Base-by-base conservation (phyloP, 2,797 vertebrate species). In the Acanthurus lineatus region DNA sequence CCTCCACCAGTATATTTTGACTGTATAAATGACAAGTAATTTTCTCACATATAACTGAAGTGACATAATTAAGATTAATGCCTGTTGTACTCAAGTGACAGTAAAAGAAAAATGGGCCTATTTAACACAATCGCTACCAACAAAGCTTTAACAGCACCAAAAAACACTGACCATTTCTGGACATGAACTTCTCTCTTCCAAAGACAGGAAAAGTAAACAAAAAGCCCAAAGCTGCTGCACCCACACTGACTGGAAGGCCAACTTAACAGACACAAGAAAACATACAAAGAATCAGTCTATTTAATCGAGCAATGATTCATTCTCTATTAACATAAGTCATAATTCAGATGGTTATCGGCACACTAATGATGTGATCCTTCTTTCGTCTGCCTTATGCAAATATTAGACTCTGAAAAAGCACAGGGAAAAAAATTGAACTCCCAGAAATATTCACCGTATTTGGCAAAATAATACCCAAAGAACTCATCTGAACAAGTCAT, bases 241-340 rank as follows among this genome's bases (percentile, higher is more conserved):
- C 56, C 11, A 56, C 58, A 76, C 19, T 16, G 28, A 62, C 19
- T 42, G 12, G 6, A 28, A 57, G 32, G 8, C 8, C 15, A 15
- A 38, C 20, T 58, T 32, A 69, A 20, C 32, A 73, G 35, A 66
- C 25, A 16, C 12, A 20, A 59, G 7, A 54, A 73, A 49, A 67
- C 40, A 71, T 17, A 56, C 32, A 75, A 19, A 47, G 47, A 63
- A 38, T 52, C 49, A 28, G 38, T n/a, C 32, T 22, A 48, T 78
- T 76, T 62, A 53, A 25, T 1, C 12, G 1, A 76, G 48, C 57
- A 68, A 74, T 71, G 52, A 82, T 42, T 6, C 56, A 5, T 28
- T 48, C 40, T 28, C 38, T 52, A 58, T 35, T 8, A 42, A 54
- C 42, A 70, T 22, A 51, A 48, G 15, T 61, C 42, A 25, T 48